phyloP scores from a whole-genome alignment of 2,797 vertebrate genomes.

The Phoebastria nigripes region DNA sequence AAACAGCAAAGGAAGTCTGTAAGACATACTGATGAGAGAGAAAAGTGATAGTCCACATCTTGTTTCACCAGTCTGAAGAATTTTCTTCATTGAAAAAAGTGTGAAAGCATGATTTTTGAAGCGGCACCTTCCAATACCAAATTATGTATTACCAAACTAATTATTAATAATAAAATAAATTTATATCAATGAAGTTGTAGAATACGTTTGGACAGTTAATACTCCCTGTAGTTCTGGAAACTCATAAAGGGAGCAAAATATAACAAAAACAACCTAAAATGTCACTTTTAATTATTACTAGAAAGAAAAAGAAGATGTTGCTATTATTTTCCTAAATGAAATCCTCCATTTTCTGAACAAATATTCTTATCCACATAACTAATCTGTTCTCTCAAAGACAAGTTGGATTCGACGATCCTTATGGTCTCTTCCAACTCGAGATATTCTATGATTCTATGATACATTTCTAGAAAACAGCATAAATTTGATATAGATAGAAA shows the following conservation, averaged over 20 bases:
- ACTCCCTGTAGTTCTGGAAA: not conserved
- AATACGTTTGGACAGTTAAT: not conserved
- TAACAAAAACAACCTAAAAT: not conserved
- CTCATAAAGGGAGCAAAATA: not conserved
- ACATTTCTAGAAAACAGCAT: not conserved
- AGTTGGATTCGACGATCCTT: not conserved
- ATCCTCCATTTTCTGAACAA: not conserved
- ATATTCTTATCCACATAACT: not conserved
- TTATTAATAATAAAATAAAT: not conserved
- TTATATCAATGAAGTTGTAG: not conserved
- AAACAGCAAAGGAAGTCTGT: not conserved
- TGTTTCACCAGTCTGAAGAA: not conserved
- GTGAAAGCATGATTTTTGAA: not conserved
- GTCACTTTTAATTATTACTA: not conserved
- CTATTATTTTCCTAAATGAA: not conserved
- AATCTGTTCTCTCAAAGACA: not conserved
- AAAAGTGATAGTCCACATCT: not conserved
- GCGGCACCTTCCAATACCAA: not conserved
- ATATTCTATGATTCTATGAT: not conserved
- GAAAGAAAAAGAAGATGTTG: not conserved
- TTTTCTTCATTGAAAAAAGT: not conserved
- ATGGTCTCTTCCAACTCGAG: not conserved
- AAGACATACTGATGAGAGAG: not conserved
- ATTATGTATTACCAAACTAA: not conserved
- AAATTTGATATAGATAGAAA: not conserved